phyloP scores from a whole-genome alignment of 2,888 invertebrate species.

The Pollenia angustigena region DNA sequence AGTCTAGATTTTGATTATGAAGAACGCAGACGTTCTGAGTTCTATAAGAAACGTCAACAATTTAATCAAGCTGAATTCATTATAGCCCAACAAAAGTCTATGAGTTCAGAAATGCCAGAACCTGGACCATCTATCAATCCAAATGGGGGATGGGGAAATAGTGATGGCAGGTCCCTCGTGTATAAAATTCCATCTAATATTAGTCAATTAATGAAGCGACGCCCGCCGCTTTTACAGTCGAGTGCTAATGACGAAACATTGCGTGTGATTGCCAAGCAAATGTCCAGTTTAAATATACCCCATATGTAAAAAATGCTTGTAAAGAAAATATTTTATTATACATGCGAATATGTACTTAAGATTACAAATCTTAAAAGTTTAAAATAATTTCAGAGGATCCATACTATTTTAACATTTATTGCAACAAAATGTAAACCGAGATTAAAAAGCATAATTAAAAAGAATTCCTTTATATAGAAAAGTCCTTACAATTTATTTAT shows the following conservation, averaged over 20 bases:
- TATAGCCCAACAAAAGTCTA: constrained; percentile 54
- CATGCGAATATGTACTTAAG: no score
- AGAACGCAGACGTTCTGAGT: constrained; percentile 38
- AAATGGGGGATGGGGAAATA: constrained; percentile 22
- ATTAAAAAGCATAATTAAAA: no score
- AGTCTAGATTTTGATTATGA: constrained; percentile 26
- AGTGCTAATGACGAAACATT: constrained; percentile 26
- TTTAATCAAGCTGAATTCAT: constrained; percentile 60
- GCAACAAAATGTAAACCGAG: no score
- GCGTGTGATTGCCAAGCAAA: constrained; percentile 31
- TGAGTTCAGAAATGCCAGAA: constrained; percentile 47
- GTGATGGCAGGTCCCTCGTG: background rate
- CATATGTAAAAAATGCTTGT: no score
- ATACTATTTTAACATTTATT: no score
- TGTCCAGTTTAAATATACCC: background rate
- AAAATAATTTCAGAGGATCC: no score
- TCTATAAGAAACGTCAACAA: constrained; percentile 54
- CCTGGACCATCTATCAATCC: constrained; percentile 54
- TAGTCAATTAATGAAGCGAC: background rate
- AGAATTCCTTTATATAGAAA: no score
- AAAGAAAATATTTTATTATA: no score
- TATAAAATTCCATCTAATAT: background rate
- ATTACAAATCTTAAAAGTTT: no score
- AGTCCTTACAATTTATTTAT: no score
- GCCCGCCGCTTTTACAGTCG: background rate